These are phyloP conservation scores for Cantharis lateralis DNA, from an alignment of 2,888 invertebrate genomes.

Conservation along the genomic window DNA sequence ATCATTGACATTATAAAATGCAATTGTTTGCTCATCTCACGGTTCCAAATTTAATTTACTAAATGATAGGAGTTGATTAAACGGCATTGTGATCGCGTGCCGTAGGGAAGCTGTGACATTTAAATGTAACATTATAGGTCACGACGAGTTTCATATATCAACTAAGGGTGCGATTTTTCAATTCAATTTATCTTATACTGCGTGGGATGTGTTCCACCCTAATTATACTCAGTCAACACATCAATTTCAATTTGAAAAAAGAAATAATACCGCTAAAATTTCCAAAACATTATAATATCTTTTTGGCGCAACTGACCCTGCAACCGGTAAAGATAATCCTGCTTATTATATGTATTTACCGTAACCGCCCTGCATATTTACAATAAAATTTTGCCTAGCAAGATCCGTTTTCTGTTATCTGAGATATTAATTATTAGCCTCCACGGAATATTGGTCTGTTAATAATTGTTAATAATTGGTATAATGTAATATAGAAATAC, in stretches of 20 bases:
- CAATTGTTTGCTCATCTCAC: constrained; percentile 24
- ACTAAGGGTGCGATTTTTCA: constrained; percentile 14
- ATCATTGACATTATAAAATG: neutral
- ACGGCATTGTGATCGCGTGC: constrained; percentile 20
- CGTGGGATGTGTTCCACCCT: neutral
- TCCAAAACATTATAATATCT: neutral
- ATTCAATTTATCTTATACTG: constrained; percentile 1
- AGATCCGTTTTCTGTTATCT: neutral
- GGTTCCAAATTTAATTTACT: constrained; percentile 25
- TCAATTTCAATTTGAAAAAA: neutral
- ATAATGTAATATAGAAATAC: neutral
- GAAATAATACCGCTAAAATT: neutral
- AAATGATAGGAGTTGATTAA: constrained; percentile 24
- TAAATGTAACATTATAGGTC: constrained; percentile 46
- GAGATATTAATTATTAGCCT: neutral
- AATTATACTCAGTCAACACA: neutral
- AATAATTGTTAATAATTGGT: neutral
- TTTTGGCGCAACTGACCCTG: neutral
- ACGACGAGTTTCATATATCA: constrained; percentile 26
- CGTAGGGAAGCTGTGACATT: constrained; percentile 47
- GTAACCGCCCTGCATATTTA: neutral
- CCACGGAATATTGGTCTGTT: neutral
- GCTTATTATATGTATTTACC: neutral
- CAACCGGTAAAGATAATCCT: neutral
- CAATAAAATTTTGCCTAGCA: neutral